phyloP scores from a whole-genome alignment of 2,888 invertebrate genomes.

The Cerastis rubricosa region DNA sequence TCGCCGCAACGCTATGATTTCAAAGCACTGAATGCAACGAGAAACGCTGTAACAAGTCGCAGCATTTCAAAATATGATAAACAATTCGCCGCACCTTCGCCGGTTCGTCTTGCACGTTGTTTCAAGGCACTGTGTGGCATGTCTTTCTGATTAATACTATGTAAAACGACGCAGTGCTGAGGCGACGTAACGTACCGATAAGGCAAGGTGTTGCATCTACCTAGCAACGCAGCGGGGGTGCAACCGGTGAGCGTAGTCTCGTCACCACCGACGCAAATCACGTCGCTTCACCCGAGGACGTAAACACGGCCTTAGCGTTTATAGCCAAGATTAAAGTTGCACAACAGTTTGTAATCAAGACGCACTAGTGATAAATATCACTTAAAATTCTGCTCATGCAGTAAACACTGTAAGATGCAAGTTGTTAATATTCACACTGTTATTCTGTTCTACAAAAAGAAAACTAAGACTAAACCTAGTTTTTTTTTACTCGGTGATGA shows the following conservation, averaged over 20 bases:
- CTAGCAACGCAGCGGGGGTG: neutral
- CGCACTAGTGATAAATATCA: conserved; percentile 18
- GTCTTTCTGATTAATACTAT: neutral
- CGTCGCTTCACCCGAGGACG: neutral
- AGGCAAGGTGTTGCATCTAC: neutral
- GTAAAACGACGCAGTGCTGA: neutral
- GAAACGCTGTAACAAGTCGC: neutral
- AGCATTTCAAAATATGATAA: neutral
- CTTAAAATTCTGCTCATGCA: conserved; percentile 16
- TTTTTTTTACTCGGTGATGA: neutral
- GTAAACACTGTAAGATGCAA: neutral
- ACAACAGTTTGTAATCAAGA: conserved; percentile 32
- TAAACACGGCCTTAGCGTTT: neutral
- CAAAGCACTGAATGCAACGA: neutral
- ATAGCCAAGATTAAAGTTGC: conserved; percentile 28
- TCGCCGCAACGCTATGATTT: neutral
- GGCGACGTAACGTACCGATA: neutral
- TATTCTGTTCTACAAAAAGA: neutral
- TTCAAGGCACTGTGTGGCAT: neutral
- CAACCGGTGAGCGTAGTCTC: neutral
- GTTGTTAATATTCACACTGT: neutral
- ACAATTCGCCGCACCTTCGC: neutral
- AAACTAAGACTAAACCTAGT: neutral
- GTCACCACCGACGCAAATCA: neutral
- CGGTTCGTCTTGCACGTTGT: neutral